Percentiles rank a stretch among this genome's conserved stretches.
Conservation (phyloP, 2,797 vertebrate species). For the Ceryle rudis region DNA sequence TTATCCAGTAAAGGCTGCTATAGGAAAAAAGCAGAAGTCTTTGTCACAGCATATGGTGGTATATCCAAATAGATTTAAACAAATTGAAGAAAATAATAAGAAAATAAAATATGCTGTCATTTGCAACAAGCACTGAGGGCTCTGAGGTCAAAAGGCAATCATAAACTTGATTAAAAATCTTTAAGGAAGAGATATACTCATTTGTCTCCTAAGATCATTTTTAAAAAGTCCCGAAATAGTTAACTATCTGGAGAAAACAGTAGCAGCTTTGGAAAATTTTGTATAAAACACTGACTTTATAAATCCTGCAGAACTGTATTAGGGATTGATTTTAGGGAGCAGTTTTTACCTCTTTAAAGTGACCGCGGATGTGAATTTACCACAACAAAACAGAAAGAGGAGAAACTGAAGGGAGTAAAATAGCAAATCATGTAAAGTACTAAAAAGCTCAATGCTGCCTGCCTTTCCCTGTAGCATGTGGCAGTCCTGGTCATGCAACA, state of each 20-base stretch:
- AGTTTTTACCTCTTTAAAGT: neutral
- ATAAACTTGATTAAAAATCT: neutral
- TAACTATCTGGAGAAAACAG: neutral
- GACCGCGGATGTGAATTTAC: neutral
- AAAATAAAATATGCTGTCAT: neutral
- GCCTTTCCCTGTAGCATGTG: neutral
- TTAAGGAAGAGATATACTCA: neutral
- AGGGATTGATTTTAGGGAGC: neutral
- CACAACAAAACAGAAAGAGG: neutral
- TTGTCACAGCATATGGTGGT: neutral
- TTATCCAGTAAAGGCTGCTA: neutral
- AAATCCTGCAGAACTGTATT: neutral
- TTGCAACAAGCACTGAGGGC: neutral
- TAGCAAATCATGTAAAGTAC: neutral
- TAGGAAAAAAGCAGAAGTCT: neutral
- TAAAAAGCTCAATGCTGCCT: neutral
- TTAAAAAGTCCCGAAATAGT: neutral
- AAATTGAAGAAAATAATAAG: neutral
- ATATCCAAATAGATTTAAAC: neutral
- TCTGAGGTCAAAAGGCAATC: neutral
- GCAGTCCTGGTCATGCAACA: neutral
- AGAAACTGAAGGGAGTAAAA: neutral
- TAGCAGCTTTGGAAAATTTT: neutral
- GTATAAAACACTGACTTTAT: neutral
- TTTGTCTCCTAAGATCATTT: neutral